These are phyloP conservation scores for Vandiemenella viatica DNA, from an alignment of 2,888 invertebrate species.

Conservation along the genomic window DNA sequence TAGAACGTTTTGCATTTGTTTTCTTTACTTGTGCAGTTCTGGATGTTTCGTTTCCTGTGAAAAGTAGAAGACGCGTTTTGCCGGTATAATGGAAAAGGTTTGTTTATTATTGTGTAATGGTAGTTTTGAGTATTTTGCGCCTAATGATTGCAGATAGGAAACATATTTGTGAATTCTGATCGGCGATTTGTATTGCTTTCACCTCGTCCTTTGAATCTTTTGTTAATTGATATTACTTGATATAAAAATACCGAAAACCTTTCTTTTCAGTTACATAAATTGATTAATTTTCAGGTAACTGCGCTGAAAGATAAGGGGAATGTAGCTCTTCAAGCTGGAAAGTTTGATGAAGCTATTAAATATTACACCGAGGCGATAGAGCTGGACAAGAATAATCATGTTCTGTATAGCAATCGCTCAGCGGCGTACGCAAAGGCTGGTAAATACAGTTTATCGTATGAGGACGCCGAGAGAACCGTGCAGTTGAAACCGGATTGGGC, in stretches of 20 bases:
- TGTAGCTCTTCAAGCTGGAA: slow-evolving; percentile 59
- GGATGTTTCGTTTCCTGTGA: no score
- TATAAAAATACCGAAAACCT: neutral
- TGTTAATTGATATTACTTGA: no score
- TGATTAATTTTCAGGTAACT: slow-evolving; percentile 25
- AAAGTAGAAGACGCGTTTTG: no score
- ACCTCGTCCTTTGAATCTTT: no score
- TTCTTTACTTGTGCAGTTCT: no score
- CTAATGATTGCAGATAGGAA: no score
- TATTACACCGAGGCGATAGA: slow-evolving; percentile 68
- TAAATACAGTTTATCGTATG: slow-evolving; percentile 55
- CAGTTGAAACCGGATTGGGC: slow-evolving; percentile 69
- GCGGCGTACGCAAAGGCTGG: slow-evolving; percentile 75
- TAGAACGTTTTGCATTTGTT: no score
- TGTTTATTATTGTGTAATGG: no score
- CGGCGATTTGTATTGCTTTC: no score
- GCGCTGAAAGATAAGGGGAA: slow-evolving; percentile 79
- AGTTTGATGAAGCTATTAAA: slow-evolving; percentile 63
- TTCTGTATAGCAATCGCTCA: slow-evolving; percentile 80
- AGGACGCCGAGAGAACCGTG: slow-evolving; percentile 75
- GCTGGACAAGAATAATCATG: slow-evolving; percentile 68
- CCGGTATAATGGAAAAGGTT: no score
- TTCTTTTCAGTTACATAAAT: neutral
- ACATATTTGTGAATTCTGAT: no score
- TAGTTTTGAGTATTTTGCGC: no score